These are phyloP conservation scores for Caloenas nicobarica DNA, from an alignment of 2,113 vertebrate species.

Conservation along the genomic window DNA sequence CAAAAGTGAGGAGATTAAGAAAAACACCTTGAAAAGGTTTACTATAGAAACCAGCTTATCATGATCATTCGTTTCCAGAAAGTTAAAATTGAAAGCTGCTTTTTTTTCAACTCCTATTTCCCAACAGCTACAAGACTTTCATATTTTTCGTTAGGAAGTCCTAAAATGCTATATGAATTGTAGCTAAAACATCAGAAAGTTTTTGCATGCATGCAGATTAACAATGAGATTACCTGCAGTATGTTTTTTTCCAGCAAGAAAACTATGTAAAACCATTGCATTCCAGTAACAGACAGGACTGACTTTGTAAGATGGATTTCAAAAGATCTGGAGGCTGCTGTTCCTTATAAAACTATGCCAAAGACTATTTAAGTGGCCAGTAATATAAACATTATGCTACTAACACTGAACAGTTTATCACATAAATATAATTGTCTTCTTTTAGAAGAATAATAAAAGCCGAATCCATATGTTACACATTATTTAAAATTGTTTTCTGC, in stretches of 20 bases:
- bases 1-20: neutral
- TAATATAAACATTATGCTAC: conserved; percentile 80
- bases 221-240: conserved; percentile 20
- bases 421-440: conserved; percentile 81
- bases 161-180: neutral
- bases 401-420: conserved; percentile 78
- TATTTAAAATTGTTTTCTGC: conserved; percentile 77
- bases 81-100: conserved; percentile 47
- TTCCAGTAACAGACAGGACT: conserved; percentile 55
- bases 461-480: conserved; percentile 78
- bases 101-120: neutral
- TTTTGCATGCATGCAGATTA: conserved; percentile 2
- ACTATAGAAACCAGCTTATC: neutral
- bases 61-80: neutral
- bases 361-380: conserved; percentile 73
- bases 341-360: conserved; percentile 70
- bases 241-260: neutral
- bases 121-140: neutral
- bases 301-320: conserved; percentile 60
- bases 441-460: conserved; percentile 79
- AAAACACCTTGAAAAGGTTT: conserved; percentile 33
- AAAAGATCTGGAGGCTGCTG: conserved; percentile 69
- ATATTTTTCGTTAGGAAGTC: neutral
- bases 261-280: conserved; percentile 18
- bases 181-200: conserved; percentile 23